Evolutionary conservation across 2,113 vertebrate genomes (phyloP).

Genomic region (Paralichthys olivaceus): DNA sequence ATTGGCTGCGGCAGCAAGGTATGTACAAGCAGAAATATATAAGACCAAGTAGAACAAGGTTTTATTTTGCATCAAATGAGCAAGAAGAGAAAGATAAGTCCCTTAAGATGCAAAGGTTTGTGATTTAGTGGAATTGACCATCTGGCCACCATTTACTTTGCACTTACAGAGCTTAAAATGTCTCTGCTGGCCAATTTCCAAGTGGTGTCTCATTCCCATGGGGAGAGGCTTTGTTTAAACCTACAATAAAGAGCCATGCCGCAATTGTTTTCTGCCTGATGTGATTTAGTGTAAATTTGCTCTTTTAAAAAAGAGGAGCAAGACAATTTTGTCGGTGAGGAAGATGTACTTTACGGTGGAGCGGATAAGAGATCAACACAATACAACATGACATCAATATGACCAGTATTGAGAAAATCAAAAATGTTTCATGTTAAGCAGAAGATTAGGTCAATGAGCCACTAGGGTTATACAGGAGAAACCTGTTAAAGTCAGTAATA

Average conservation of each 20-base stretch:
- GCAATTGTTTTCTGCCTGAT: conserved; percentile 57
- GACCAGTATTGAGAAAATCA: not conserved
- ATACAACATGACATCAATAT: conserved; percentile 11
- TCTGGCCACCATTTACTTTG: conserved; percentile 38
- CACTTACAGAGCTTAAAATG: conserved; percentile 31
- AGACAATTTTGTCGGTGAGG: conserved; percentile 32
- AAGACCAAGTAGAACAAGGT: not conserved
- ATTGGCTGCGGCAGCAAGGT: not conserved
- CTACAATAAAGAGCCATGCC: conserved; percentile 19
- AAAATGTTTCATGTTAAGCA: not conserved
- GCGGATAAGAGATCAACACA: not conserved
- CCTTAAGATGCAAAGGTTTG: conserved; percentile 4
- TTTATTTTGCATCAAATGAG: not conserved
- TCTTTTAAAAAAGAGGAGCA: conserved; percentile 60
- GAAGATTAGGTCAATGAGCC: not conserved
- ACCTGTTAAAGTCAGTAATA: not conserved
- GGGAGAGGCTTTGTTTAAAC: conserved; percentile 21
- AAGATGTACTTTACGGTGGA: conserved; percentile 8
- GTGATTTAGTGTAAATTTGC: conserved; percentile 58
- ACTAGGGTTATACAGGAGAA: not conserved
- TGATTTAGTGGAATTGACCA: conserved; percentile 25
- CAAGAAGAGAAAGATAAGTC: conserved; percentile 11
- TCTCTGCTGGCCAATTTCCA: conserved; percentile 40
- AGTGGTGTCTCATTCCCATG: conserved; percentile 9
- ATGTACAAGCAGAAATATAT: not conserved